Evolutionary conservation across 2,888 invertebrate genomes (phyloP).

Genomic region (Loripinus fragilis): DNA sequence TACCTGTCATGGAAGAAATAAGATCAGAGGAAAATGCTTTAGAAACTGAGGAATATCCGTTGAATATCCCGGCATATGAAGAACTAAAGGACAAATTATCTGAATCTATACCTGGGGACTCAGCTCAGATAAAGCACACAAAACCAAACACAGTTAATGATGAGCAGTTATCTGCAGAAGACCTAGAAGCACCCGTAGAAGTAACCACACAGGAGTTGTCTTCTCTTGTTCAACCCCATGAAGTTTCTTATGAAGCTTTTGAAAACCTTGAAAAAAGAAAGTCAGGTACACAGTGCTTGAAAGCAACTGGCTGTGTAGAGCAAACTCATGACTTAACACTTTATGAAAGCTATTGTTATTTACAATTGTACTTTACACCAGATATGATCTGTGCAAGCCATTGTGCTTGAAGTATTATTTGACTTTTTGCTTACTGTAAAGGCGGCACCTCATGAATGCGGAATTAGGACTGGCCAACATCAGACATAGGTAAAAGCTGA

Average conservation of each 20-base stretch:
- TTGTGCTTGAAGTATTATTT: too few relatives aligned
- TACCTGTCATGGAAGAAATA: neutral
- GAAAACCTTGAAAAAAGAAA: neutral
- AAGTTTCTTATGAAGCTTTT: neutral
- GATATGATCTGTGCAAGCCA: too few relatives aligned
- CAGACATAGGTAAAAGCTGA: too few relatives aligned
- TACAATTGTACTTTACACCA: too few relatives aligned
- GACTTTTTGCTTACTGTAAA: too few relatives aligned
- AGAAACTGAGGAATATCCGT: slow-evolving; percentile 12
- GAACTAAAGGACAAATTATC: neutral
- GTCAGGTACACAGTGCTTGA: slow-evolving; percentile 19
- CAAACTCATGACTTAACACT: neutral
- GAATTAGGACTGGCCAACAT: too few relatives aligned
- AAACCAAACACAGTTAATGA: neutral
- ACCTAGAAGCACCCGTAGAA: slow-evolving; percentile 23
- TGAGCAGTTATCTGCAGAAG: neutral
- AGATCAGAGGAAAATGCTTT: slow-evolving; percentile 17
- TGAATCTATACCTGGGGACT: neutral
- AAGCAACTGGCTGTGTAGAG: slow-evolving; percentile 14
- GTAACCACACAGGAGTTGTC: slow-evolving; percentile 26
- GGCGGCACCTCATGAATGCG: too few relatives aligned
- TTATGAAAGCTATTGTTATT: slow-evolving; percentile 1
- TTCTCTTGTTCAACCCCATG: slow-evolving; percentile 11
- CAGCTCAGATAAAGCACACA: neutral
- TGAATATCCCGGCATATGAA: neutral